Percentiles rank a stretch among this genome's conserved stretches.
These are phyloP conservation scores for Trilocha varians DNA, from an alignment of 2,888 invertebrate genomes.

Conservation along the genomic window DNA sequence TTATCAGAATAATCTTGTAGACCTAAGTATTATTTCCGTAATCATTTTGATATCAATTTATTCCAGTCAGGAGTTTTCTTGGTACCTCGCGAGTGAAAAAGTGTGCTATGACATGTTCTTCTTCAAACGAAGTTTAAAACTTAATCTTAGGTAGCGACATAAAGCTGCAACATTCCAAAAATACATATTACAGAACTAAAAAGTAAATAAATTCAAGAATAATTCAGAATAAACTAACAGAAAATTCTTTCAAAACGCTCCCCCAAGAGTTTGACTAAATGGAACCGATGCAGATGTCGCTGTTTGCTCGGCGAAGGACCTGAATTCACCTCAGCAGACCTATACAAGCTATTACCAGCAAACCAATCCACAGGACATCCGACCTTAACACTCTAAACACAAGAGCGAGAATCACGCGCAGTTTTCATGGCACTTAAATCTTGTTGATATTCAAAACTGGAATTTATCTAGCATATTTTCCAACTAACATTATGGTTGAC, in stretches of 20 bases:
- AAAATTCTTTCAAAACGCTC: constrained; percentile 2
- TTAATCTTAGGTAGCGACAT: too few relatives aligned
- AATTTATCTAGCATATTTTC: constrained; percentile 1
- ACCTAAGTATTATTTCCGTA: too few relatives aligned
- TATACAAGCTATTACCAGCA: not conserved
- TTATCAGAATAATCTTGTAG: too few relatives aligned
- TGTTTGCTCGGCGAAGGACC: constrained; percentile 37
- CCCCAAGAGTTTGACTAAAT: not conserved
- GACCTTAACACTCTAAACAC: not conserved
- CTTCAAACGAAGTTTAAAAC: too few relatives aligned
- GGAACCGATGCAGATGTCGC: constrained; percentile 32
- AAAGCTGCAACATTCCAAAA: not conserved
- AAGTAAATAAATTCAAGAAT: constrained; percentile 11
- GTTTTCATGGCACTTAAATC: not conserved
- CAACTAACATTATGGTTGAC: constrained; percentile 3
- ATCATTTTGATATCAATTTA: too few relatives aligned
- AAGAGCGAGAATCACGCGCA: not conserved
- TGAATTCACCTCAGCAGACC: constrained; percentile 25
- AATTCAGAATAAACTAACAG: constrained; percentile 12
- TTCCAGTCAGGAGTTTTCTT: too few relatives aligned
- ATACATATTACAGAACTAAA: not conserved
- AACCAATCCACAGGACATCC: not conserved
- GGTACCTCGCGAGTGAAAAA: too few relatives aligned
- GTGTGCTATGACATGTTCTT: too few relatives aligned
- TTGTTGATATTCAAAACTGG: not conserved